Evolutionary conservation across 2,888 invertebrate species (phyloP).

Genomic region (Acanthoscelides obtectus): DNA sequence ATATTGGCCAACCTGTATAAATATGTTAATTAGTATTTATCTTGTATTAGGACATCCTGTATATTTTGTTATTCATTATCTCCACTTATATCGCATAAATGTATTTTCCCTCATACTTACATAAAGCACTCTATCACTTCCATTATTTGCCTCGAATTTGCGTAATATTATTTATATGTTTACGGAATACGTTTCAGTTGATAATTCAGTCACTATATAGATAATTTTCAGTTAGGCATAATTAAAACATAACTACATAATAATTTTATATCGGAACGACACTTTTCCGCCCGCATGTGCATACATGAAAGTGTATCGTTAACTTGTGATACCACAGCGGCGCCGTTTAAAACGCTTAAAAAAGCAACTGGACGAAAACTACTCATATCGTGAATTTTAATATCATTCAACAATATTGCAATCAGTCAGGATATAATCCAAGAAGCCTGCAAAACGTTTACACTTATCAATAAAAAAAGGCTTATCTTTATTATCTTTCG

Average conservation of each 20-base stretch:
- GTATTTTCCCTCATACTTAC: not conserved
- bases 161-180: not conserved
- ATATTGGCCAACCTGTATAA: too few species aligned
- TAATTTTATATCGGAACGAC: slow-evolving; percentile 19
- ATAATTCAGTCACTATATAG: not conserved
- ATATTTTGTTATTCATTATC: not conserved
- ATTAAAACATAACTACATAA: slow-evolving; percentile 10
- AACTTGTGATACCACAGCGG: not conserved
- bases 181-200: not conserved
- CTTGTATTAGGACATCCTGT: not conserved
- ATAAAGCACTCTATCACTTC: not conserved
- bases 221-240: slow-evolving; percentile 1
- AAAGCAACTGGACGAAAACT: too few species aligned
- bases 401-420: too few species aligned
- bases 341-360: too few species aligned
- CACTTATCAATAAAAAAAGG: too few species aligned
- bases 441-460: too few species aligned
- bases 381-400: too few species aligned
- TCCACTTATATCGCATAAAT: not conserved
- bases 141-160: not conserved
- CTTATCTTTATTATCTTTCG: too few species aligned
- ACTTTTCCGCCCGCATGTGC: slow-evolving; percentile 24
- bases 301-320: not conserved
- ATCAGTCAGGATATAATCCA: too few species aligned
- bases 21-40: too few species aligned